Evolutionary conservation across 2,888 invertebrate genomes (phyloP).

Genomic region (Dryobotodes eremita): DNA sequence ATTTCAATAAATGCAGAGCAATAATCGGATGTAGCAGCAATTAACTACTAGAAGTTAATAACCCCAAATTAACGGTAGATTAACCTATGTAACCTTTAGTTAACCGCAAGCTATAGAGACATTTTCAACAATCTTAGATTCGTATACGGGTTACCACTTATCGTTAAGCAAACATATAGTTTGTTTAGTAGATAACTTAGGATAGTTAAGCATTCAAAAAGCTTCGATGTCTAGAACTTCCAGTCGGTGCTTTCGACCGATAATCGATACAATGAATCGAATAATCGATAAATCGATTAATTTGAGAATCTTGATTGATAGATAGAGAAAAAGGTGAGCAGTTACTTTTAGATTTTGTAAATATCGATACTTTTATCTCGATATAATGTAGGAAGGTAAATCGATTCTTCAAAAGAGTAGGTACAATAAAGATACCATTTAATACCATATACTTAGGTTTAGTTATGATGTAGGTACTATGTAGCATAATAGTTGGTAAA

Average conservation of each 20-base stretch:
- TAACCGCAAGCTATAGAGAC: slow-evolving; percentile 42
- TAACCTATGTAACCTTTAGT: slow-evolving; percentile 41
- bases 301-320: no score
- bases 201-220: not conserved
- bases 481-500: slow-evolving; percentile 30
- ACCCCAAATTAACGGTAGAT: slow-evolving; percentile 46
- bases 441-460: not conserved
- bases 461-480: not conserved
- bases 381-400: not conserved
- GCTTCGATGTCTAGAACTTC: not conserved
- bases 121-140: slow-evolving; percentile 39
- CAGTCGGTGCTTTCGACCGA: no score
- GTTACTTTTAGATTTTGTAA: not conserved
- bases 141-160: slow-evolving; percentile 8
- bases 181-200: not conserved
- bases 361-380: not conserved
- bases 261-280: not conserved
- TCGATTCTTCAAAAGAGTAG: not conserved
- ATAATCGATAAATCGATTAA: not conserved
- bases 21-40: slow-evolving; percentile 37
- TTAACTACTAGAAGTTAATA: slow-evolving; percentile 26
- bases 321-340: not conserved
- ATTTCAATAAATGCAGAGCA: slow-evolving; percentile 8
- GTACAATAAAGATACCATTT: not conserved
- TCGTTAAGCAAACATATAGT: not conserved